These are phyloP conservation scores for Pediacus dermestoides DNA, from an alignment of 2,888 invertebrate species.

Conservation along the genomic window DNA sequence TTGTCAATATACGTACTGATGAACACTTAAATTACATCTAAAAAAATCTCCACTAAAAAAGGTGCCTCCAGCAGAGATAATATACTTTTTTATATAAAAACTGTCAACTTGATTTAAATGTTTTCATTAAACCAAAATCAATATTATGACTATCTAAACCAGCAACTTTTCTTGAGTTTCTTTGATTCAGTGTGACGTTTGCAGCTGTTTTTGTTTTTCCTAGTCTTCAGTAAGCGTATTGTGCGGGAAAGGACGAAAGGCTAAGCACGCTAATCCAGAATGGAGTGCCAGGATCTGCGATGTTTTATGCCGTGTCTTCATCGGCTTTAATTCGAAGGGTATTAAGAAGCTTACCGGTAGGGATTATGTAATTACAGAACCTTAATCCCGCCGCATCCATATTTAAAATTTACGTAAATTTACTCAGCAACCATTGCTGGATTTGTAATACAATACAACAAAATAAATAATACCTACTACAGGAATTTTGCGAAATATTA, in stretches of 20 bases:
- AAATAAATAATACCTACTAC: conserved; percentile 6
- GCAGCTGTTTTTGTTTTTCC: conserved; percentile 13
- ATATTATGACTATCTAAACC: too few species aligned
- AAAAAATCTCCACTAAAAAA: too few species aligned
- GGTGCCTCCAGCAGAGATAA: too few species aligned
- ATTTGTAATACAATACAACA: not conserved
- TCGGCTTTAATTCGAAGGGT: conserved; percentile 43
- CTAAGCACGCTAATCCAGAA: conserved; percentile 35
- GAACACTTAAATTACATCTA: too few species aligned
- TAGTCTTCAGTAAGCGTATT: conserved; percentile 5
- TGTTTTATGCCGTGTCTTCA: conserved; percentile 44
- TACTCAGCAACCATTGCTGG: conserved; percentile 12
- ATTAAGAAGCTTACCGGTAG: conserved; percentile 42
- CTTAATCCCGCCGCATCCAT: conserved; percentile 41
- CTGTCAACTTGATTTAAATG: too few species aligned
- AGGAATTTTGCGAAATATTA: too few species aligned
- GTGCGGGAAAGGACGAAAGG: conserved; percentile 10
- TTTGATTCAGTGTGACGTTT: conserved; percentile 15
- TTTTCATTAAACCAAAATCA: too few species aligned
- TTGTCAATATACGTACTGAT: too few species aligned
- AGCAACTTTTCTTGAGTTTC: conserved; percentile 9
- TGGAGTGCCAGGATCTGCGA: conserved; percentile 35
- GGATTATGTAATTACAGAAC: conserved; percentile 45
- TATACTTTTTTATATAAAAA: too few species aligned
- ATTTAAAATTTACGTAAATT: conserved; percentile 41